Conservation (phyloP, 2,888 invertebrate species). For the Macrophya annulata region DNA sequence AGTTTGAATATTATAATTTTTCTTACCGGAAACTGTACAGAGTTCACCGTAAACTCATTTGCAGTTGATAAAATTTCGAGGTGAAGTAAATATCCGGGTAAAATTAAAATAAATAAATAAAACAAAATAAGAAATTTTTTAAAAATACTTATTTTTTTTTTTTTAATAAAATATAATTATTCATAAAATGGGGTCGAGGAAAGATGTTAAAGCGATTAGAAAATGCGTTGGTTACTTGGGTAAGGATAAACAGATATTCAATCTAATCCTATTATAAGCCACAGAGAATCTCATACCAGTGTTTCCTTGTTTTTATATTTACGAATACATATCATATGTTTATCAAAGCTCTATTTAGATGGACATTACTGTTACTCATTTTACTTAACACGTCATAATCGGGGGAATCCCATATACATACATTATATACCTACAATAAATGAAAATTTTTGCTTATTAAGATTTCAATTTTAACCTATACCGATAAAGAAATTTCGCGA, state of each 20-base stretch:
- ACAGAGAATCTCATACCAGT: not conserved
- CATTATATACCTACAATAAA: too few species aligned
- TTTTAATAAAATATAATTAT: too few species aligned
- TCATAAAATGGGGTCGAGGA: not conserved
- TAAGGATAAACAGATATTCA: not conserved
- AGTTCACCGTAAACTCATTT: not conserved
- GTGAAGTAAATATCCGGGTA: not conserved
- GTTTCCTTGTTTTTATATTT: constrained; percentile 1
- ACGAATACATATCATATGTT: not conserved
- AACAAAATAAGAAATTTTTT: too few species aligned
- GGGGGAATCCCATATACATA: not conserved
- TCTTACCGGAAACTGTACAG: not conserved
- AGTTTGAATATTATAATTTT: not conserved
- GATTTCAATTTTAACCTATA: not conserved
- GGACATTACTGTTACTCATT: not conserved
- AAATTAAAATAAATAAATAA: not conserved
- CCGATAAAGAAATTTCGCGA: not conserved
- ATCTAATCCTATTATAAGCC: not conserved
- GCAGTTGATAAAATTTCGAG: not conserved
- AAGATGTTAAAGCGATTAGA: not conserved
- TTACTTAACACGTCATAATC: not conserved
- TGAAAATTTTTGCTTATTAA: not conserved
- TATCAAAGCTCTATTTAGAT: not conserved
- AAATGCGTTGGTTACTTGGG: not conserved
- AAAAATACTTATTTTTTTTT: too few species aligned